Evolutionary conservation across 1,140 invertebrate species (phyloP), one percentile per base, ranked within the genome.

Genomic region (Anastrepha obliqua): DNA sequence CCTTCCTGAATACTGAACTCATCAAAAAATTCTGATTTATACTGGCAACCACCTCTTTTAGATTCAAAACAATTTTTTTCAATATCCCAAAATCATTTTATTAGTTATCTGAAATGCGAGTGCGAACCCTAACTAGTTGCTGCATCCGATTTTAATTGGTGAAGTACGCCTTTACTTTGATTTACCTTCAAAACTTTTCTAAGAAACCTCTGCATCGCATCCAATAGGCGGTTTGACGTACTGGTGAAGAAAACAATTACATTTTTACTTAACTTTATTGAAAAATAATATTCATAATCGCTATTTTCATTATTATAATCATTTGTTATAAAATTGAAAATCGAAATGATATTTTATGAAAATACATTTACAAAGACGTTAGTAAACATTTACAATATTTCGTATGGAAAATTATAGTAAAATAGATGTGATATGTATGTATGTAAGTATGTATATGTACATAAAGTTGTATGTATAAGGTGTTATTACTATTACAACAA

Each of bases 281-380:
- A 81, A 55, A 81, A 81, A 55, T 81, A n/a, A 81, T 17, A 13
- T 51, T 81, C n/a, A 55, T 8, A 11, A 55, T 81, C 15, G 42
- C 8, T 17, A 13, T 51, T 81, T 81, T 7, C 47, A 13, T 9
- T 55, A 9, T 11, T 55, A 58, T 9, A 20, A 2, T 20, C 47
- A 29, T 81, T 55, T 13, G 44, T 29, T 29, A 29, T 29, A 29
- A 29, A 4, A 29, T 29, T 20, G 2, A 44, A 20, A 9, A 81
- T n/a, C 74, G 51, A 81, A 81, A 29, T 55, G 74, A 81, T 58
- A 29, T 81, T 55, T 51, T 51, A 55, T 81, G 74, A 55, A 81
- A 55, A 55, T 81, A n/a, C 74, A 81, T 81, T 87, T 89, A 90
- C 88, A 89, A 90, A 88, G 87, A 88, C 88, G 88, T 89, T 86